Evolutionary conservation across 2,888 invertebrate genomes (phyloP), one percentile per base, ranked within the genome.

Genomic region (Cephus pygmeus): DNA sequence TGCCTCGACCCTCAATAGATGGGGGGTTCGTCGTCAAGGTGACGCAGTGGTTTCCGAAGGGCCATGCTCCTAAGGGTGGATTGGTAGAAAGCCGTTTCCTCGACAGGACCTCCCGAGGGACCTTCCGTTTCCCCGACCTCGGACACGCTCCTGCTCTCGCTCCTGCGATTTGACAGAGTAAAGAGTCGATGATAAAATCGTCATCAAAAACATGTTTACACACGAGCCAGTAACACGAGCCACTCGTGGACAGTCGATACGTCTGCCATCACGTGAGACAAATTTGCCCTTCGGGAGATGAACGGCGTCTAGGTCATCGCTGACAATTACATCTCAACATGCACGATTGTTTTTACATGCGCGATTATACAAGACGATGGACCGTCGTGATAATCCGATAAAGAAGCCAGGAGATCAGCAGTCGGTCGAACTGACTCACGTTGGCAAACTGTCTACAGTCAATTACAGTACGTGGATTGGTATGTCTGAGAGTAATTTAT

Each of bases 21-120:
- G 12, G 87, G 85, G n/a, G 87, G 84, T 73, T 87, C 87, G 69
- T 87, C 87, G 75, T 88, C 86, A 34, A 84, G 80, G 73, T 83
- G 83, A 36, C 82, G 83, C 77, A 88, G 83, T 40, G 81, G 85
- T 80, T 86, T 87, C 35, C 83, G 82, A 75, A 86, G 77, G 40
- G 79, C 78, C 12, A 79, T 68, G 6, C 69, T 69, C 36, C 69
- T 75, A 69, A n/a, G 68, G 75, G 33, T 34, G 30, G 83, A 76
- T 31, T 77, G 77, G 77, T 83, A 80, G 76, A 80, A 82, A 79
- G 84, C 82, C 4, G 82, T 69, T 74, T 81, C 76, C 34, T 87
- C 85, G 69, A 82, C 83, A 76, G 83, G 83, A 34, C 81, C 79
- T 74, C 81, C 77, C 71, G 80, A 40, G 35, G 81, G 84, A 78